These are phyloP conservation scores for Donacobius atricapilla DNA, from an alignment of 2,113 vertebrate genomes.

Conservation along the genomic window DNA sequence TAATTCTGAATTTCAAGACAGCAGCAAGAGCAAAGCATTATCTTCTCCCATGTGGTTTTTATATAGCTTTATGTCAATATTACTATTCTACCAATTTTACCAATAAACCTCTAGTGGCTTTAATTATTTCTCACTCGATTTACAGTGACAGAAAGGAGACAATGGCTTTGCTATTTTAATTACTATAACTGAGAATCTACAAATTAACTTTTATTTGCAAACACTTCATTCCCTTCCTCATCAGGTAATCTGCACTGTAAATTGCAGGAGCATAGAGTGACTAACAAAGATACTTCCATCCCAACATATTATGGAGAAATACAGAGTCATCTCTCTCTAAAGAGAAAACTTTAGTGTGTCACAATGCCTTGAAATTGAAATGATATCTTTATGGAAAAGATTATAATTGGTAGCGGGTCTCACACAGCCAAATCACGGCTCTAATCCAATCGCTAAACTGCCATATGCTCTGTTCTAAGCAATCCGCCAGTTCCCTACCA, in stretches of 20 bases:
- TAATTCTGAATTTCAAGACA: not conserved
- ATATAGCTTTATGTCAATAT: not conserved
- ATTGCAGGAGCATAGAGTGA: not conserved
- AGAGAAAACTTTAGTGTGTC: not conserved
- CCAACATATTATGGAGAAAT: not conserved
- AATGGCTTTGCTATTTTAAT: not conserved
- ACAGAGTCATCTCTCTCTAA: not conserved
- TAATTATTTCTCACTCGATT: not conserved
- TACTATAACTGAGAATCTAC: not conserved
- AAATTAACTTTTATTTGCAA: not conserved
- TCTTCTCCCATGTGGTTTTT: not conserved
- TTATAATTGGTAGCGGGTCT: not conserved
- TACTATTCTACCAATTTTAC: not conserved
- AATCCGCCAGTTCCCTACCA: slow-evolving; percentile 31
- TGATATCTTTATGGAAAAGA: not conserved
- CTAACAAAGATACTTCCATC: not conserved
- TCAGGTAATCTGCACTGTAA: not conserved
- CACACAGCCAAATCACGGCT: not conserved
- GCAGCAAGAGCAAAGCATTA: not conserved
- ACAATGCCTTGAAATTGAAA: not conserved
- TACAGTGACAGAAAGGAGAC: not conserved
- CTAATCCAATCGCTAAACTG: slow-evolving; percentile 6
- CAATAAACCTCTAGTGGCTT: not conserved
- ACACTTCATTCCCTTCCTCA: not conserved
- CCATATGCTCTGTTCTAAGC: slow-evolving; percentile 54